Conservation (phyloP, 2,888 invertebrate species). For the Spialia ferax region DNA sequence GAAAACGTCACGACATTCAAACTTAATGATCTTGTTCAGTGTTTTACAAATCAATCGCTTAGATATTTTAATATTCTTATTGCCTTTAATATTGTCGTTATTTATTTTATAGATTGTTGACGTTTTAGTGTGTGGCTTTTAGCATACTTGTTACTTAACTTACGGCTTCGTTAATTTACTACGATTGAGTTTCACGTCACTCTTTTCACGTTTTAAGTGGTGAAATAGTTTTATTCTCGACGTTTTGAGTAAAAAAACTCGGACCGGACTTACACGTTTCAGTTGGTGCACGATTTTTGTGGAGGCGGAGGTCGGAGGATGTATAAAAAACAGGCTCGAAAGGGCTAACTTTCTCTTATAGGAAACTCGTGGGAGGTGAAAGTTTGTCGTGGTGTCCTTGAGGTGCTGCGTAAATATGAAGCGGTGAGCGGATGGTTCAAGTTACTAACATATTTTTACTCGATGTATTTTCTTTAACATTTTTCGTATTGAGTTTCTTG, state of each 20-base stretch:
- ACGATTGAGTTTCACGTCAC: not conserved
- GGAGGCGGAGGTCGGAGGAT: slow-evolving; percentile 53
- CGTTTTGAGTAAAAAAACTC: slow-evolving; percentile 1
- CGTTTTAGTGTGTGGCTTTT: not conserved
- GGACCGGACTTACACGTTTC: slow-evolving; percentile 27
- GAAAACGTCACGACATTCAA: too few species aligned
- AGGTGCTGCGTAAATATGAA: slow-evolving; percentile 61
- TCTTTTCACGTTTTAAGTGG: slow-evolving; percentile 2
- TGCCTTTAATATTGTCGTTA: not conserved
- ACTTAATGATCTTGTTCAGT: not conserved
- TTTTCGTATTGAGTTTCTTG: not conserved
- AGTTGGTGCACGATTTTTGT: slow-evolving; percentile 45
- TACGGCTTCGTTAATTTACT: not conserved
- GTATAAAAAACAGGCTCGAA: slow-evolving; percentile 61
- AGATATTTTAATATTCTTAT: too few species aligned
- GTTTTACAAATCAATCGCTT: not conserved
- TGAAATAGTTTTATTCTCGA: not conserved
- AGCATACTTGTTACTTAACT: too few species aligned
- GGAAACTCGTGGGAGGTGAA: slow-evolving; percentile 74
- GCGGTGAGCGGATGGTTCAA: slow-evolving; percentile 48
- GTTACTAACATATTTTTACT: slow-evolving; percentile 29
- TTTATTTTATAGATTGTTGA: too few species aligned
- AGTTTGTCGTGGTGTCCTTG: slow-evolving; percentile 73
- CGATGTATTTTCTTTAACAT: slow-evolving; percentile 12
- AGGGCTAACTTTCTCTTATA: slow-evolving; percentile 69